Base-by-base conservation (phyloP, 2,797 vertebrate species). In the Tangara arthus region DNA sequence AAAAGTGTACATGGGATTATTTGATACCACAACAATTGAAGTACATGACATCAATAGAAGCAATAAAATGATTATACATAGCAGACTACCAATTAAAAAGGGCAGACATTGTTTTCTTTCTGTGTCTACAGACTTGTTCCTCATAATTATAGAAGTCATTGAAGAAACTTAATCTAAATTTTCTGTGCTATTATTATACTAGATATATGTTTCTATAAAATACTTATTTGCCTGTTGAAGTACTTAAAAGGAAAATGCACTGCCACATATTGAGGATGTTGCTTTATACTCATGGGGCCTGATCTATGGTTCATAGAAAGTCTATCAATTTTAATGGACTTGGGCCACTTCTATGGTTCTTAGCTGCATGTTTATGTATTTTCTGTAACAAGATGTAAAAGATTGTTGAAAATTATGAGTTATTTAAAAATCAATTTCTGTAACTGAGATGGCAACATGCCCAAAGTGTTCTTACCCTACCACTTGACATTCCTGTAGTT, bases 351-450 rank as follows among this genome's bases (percentile, higher is more conserved):
- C 64, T 86, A 7, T 89, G 69, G 32, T 83, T 82, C 52, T 82
- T 63, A 63, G 69, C 57, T 82, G 35, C 63, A 53, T 91, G 66
- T 94, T 94, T 92, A 91, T 89, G 65, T 88, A 91, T 86, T 93
- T 95, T 87, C 46, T 89, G 76, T 83, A 87, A 87, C 4, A 65
- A 83, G 71, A 88, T 65, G 35, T 89, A 85, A 81, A 93, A 85
- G 61, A 59, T 61, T 91, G 76, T 88, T 91, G 32, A 75, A 94
- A 95, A 91, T 59, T 0, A 73, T 76, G 50, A 80, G 46, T 92
- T 92, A 89, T 57, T 93, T 89, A 92, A 84, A 94, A 95, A 94
- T 95, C 69, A 69, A 5, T 91, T 91, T 89, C 15, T 82, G 11
- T 68, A 73, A 53, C 53, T 91, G 34, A 50, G 37, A 49, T 82